Conservation (phyloP, 2,113 vertebrate genomes). For the Eurypyga helias region DNA sequence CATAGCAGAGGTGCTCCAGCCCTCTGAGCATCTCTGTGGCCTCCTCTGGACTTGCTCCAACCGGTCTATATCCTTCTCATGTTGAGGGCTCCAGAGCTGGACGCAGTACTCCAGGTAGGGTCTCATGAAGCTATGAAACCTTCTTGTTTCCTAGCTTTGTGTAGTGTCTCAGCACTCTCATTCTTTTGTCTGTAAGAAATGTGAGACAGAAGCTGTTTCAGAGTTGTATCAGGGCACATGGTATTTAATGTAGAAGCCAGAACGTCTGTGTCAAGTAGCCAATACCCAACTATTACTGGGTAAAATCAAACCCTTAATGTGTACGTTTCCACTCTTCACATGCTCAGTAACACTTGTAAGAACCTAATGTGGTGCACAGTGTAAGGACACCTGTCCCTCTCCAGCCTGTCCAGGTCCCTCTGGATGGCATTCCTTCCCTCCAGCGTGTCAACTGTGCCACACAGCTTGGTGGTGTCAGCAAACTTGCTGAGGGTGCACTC, state of each 20-base stretch:
- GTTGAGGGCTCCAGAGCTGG: no score
- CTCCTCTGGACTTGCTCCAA: no score
- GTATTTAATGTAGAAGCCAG: not conserved
- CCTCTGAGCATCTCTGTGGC: no score
- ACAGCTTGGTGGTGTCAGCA: no score
- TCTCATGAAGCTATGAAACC: no score
- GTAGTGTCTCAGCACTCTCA: not conserved
- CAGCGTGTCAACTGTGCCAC: no score
- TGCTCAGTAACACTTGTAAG: not conserved
- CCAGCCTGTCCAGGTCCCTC: no score
- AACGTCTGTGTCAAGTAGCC: not conserved
- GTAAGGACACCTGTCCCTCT: not conserved
- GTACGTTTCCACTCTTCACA: accelerated
- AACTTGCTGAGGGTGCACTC: no score
- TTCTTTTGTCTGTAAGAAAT: not conserved
- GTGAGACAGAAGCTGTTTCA: not conserved
- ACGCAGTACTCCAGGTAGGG: no score
- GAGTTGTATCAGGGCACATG: not conserved
- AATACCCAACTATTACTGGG: not conserved
- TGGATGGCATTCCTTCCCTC: no score
- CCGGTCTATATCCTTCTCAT: no score
- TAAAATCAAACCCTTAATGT: not conserved
- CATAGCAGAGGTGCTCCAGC: no score
- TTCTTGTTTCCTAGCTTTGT: not conserved
- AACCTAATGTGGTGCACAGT: not conserved